These are phyloP conservation scores for Argyrosomus japonicus DNA, from an alignment of 2,113 vertebrate genomes.

Conservation along the genomic window DNA sequence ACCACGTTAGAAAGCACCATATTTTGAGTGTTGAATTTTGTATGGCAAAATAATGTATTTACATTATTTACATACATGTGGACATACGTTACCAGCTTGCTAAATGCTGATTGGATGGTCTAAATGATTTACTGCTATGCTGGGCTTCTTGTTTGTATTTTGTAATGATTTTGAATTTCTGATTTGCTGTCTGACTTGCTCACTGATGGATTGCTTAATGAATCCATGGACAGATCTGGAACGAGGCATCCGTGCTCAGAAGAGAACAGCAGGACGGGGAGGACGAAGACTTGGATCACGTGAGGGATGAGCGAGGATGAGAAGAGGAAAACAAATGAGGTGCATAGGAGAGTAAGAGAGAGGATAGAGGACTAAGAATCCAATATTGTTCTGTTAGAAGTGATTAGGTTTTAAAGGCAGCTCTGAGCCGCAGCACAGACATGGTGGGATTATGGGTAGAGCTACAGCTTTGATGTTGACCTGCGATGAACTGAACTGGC, in stretches of 20 bases:
- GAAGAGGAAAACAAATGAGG: constrained; percentile 42
- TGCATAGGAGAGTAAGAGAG: constrained; percentile 25
- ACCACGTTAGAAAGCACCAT: too few species aligned
- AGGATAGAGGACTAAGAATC: constrained; percentile 27
- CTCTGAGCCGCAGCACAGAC: constrained; percentile 21
- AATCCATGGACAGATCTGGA: background rate
- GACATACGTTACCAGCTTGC: background rate
- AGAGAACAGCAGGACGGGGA: background rate
- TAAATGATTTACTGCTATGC: background rate
- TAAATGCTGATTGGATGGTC: constrained; percentile 1
- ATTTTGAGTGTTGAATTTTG: background rate
- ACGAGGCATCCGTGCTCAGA: background rate
- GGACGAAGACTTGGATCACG: background rate
- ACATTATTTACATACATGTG: background rate
- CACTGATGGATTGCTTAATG: background rate
- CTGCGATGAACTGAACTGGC: constrained; percentile 39
- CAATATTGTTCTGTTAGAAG: constrained; percentile 49
- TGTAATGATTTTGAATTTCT: constrained; percentile 17
- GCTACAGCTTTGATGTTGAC: constrained; percentile 50
- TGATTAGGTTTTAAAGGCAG: constrained; percentile 51
- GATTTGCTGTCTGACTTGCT: constrained; percentile 19
- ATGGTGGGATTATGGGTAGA: constrained; percentile 37
- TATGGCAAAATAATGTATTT: background rate
- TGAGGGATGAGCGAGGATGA: constrained; percentile 5
- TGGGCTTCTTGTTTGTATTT: constrained; percentile 1